These are phyloP conservation scores for Drosophila subquinaria DNA, from an alignment of 2,888 invertebrate genomes.

Conservation along the genomic window DNA sequence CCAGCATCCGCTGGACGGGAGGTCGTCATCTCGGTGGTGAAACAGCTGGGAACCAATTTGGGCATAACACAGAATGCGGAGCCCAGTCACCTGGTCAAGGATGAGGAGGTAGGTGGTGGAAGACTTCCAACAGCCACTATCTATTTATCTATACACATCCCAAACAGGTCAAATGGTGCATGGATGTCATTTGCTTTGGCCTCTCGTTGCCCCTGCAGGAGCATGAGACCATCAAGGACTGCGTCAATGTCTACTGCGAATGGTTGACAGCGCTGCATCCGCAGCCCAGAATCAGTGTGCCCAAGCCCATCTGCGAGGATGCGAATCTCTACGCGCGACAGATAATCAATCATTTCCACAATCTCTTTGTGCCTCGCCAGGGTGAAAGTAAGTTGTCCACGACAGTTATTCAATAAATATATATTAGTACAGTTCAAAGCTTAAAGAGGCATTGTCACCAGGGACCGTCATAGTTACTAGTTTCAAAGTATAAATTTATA, in stretches of 20 bases:
- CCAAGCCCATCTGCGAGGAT: constrained; percentile 94
- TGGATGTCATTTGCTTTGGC: constrained; percentile 96
- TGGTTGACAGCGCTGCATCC: constrained; percentile 96
- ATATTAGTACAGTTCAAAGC: neutral
- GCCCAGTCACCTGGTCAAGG: constrained; percentile 93
- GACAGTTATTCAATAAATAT: neutral
- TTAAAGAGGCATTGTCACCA: neutral
- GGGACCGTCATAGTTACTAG: neutral
- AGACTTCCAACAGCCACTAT: neutral
- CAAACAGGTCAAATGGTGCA: constrained; percentile 93
- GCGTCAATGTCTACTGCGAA: constrained; percentile 98
- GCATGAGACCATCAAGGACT: constrained; percentile 97
- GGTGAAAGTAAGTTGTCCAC: constrained; percentile 91
- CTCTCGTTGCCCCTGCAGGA: constrained; percentile 95
- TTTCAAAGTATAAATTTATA: neutral
- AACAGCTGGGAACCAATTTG: constrained; percentile 87
- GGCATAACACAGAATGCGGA: constrained; percentile 93
- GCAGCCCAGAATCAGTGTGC: constrained; percentile 94
- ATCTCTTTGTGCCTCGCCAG: constrained; percentile 96
- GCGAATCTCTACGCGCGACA: constrained; percentile 95
- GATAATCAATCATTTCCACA: constrained; percentile 96
- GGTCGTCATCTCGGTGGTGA: constrained; percentile 87
- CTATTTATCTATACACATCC: neutral
- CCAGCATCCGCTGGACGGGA: constrained; percentile 88
- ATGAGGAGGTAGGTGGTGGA: constrained; percentile 89